Conservation (phyloP, 2,888 invertebrate species). For the Dusona sp. region DNA sequence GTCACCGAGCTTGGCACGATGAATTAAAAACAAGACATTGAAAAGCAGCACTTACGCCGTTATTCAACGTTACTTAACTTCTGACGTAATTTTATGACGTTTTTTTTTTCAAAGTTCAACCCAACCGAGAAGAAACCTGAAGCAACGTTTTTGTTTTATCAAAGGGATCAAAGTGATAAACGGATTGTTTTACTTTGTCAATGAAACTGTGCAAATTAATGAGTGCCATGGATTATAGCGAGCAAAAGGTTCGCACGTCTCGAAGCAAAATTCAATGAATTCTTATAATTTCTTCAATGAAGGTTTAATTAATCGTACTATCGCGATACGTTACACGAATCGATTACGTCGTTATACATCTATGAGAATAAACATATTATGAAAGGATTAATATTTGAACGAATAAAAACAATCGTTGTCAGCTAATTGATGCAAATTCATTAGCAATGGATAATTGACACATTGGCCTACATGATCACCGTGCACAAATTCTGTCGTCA, state of each 20-base stretch:
- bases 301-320: background rate
- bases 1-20: conserved; percentile 12
- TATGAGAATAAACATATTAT: background rate
- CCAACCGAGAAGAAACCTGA: background rate
- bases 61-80: background rate
- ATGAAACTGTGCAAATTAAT: background rate
- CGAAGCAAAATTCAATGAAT: background rate
- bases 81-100: conserved; percentile 10
- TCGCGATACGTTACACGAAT: background rate
- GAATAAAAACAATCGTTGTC: background rate
- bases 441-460: conserved; percentile 57
- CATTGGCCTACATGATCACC: conserved; percentile 33
- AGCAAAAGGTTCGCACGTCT: background rate
- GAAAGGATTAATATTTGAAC: background rate
- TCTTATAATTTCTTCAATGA: background rate
- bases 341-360: too few relatives aligned
- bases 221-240: background rate
- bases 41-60: background rate
- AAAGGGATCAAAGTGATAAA: background rate
- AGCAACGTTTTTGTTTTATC: background rate
- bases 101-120: background rate
- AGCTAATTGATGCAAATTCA: conserved; percentile 15
- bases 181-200: background rate
- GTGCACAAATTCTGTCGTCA: background rate
- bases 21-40: conserved; percentile 8